Evolutionary conservation across 1,140 invertebrate species (phyloP).

Genomic region (Caenorhabditis latens): DNA sequence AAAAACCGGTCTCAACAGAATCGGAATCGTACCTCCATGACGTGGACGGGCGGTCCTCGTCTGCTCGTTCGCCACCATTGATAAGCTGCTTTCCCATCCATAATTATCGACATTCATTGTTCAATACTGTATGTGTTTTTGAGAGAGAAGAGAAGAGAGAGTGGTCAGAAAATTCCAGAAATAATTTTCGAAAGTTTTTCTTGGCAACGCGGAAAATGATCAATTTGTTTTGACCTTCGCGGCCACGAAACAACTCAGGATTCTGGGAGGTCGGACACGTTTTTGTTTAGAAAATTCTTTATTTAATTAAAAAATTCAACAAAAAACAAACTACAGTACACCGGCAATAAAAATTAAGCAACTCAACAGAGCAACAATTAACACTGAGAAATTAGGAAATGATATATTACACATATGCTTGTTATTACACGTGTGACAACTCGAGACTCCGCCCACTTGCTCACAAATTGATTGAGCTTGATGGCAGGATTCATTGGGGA

Average conservation of each 20-base stretch:
- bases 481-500: constrained; percentile 57
- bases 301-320: too few relatives aligned
- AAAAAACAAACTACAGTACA: too few relatives aligned
- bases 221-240: too few relatives aligned
- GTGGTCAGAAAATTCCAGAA: neutral
- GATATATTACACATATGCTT: constrained; percentile 54
- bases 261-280: too few relatives aligned
- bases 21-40: neutral
- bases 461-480: constrained; percentile 58
- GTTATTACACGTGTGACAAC: constrained; percentile 60
- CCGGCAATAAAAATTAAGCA: too few relatives aligned
- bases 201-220: too few relatives aligned
- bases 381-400: constrained; percentile 23
- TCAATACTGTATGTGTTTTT: constrained; percentile 23
- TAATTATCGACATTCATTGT: constrained; percentile 54
- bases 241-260: too few relatives aligned
- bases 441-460: constrained; percentile 40
- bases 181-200: neutral
- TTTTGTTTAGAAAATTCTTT: too few relatives aligned
- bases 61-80: constrained; percentile 37
- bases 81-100: constrained; percentile 47
- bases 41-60: constrained; percentile 23
- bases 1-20: constrained; percentile 60
- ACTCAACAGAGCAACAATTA: neutral
- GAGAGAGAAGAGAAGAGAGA: neutral